phyloP scores from a whole-genome alignment of 2,888 invertebrate genomes.

The Saturnia pavonia region DNA sequence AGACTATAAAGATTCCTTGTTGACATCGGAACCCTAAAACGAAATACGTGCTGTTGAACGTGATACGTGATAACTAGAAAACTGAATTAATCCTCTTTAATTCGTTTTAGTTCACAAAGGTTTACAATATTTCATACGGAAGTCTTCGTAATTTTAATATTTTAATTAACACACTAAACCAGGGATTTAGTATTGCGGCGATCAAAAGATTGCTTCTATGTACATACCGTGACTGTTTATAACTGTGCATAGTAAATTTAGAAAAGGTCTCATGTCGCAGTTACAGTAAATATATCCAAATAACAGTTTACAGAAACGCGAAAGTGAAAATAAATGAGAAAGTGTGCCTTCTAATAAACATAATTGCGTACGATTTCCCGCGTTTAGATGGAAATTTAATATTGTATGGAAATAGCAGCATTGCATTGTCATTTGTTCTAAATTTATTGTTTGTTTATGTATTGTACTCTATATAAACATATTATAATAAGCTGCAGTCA shows the following conservation, averaged over 20 bases:
- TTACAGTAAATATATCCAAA: not conserved
- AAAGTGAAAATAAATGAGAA: conserved; percentile 9
- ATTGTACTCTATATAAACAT: not conserved
- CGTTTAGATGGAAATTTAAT: conserved; percentile 40
- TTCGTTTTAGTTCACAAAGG: too few species aligned
- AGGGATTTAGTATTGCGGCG: too few species aligned
- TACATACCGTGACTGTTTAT: not conserved
- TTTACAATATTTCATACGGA: too few species aligned
- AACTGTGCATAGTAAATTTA: not conserved
- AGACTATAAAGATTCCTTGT: too few species aligned
- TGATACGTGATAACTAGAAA: too few species aligned
- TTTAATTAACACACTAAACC: too few species aligned
- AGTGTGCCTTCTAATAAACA: conserved; percentile 8
- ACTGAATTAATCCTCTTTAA: too few species aligned
- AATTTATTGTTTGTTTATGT: conserved; percentile 18
- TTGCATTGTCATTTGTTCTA: conserved; percentile 22
- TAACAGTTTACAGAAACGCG: conserved; percentile 1
- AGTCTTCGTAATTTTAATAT: too few species aligned
- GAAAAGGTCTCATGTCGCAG: not conserved
- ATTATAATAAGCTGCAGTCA: too few species aligned
- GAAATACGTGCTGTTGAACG: too few species aligned
- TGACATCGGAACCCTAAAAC: too few species aligned
- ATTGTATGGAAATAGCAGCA: conserved; percentile 48
- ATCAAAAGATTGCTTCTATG: too few species aligned
- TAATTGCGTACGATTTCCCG: conserved; percentile 33